Evolutionary conservation across 1,140 invertebrate genomes (phyloP), one percentile per base, ranked within the genome.

Genomic region (Drosophila elegans): DNA sequence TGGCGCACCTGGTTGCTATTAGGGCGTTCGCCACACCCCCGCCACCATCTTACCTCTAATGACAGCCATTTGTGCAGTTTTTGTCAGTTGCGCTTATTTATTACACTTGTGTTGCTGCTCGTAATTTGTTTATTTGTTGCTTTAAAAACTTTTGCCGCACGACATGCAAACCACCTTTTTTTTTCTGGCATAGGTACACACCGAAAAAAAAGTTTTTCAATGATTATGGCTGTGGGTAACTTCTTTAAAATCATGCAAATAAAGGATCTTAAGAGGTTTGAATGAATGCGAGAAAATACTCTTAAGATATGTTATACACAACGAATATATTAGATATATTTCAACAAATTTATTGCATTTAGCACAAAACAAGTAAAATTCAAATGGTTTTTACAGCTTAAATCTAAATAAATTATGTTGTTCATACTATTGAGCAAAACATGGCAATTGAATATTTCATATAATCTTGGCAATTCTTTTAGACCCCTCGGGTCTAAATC

Each of bases 61-160:
- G 83, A 89, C 80, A 86, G 83, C 84, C 68, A 85, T 85, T 85
- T 85, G 78, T 85, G 83, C 82, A 88, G 83, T 85, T 89, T 83
- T 86, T 83, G 84, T 86, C 84, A 89, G 79, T 88, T 80, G 55
- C 72, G 57, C 68, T 86, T 86, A 86, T 86, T 86, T 86, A 86
- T 86, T 83, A 72, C 64, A 67, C 82, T 85, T 71, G 74, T 76
- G 61, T 44, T 78, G 74, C 51, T 73, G 53, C 42, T 52, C 75
- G 54, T 78, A 88, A 88, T 82, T 88, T 86, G 79, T 89, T 88
- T 83, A 76, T 86, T 79, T 83, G 71, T 76, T 83, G 69, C 79
- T 69, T 76, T 71, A 57, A 67, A 78, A 86, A 79, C 48, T 88
- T 71, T 57, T 46, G 13, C 51, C 66, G 29, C 52, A 36, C 60